Percentiles rank a stretch among this genome's conserved stretches.
Conservation (phyloP, 2,797 vertebrate genomes). For the Varecia variegata region DNA sequence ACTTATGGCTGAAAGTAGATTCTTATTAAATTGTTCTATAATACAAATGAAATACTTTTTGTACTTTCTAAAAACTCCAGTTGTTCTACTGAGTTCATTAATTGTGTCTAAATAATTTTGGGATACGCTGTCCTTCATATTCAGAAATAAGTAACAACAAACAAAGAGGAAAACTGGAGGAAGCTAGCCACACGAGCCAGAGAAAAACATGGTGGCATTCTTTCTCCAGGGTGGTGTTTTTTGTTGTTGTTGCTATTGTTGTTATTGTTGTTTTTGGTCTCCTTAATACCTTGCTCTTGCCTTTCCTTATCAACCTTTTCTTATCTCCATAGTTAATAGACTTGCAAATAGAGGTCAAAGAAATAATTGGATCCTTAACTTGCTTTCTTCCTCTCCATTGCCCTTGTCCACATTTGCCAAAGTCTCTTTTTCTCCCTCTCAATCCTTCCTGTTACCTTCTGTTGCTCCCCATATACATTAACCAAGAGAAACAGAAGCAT, state of each 20-base stretch:
- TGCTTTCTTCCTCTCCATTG: background rate
- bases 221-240: background rate
- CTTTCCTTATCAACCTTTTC: background rate
- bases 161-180: background rate
- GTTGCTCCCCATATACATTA: background rate
- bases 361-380: background rate
- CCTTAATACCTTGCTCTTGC: background rate
- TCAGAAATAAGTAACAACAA: constrained; percentile 11
- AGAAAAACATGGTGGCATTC: background rate
- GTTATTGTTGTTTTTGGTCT: background rate
- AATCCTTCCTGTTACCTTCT: background rate
- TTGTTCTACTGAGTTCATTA: background rate
- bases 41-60: background rate
- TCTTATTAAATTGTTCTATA: background rate
- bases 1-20: background rate
- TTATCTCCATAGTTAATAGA: background rate
- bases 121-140: background rate
- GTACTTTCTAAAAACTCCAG: background rate
- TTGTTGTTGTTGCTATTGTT: too few species aligned
- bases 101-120: constrained; percentile 18
- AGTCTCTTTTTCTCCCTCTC: background rate
- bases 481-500: background rate
- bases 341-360: background rate
- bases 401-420: background rate
- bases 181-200: background rate